These are phyloP conservation scores for Garrulus glandarius DNA, from an alignment of 2,797 vertebrate species.

Conservation along the genomic window DNA sequence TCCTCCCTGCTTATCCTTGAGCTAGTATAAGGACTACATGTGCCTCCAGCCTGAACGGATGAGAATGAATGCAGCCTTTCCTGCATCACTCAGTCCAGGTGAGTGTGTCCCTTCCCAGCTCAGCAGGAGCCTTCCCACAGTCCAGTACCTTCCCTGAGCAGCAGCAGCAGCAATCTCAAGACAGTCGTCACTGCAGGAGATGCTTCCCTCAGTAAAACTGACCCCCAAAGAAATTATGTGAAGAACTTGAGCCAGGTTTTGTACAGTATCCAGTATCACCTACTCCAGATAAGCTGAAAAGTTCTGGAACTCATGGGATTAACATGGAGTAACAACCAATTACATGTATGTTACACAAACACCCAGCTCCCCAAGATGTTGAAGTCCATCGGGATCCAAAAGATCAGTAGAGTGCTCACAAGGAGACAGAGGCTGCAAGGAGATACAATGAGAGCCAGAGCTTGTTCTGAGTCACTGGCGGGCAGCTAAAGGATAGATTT, in stretches of 20 bases:
- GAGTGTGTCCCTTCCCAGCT: background rate
- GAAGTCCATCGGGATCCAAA: background rate
- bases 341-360: background rate
- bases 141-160: background rate
- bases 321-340: background rate
- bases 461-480: background rate
- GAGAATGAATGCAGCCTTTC: background rate
- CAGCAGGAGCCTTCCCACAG: accelerated
- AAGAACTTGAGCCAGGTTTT: background rate
- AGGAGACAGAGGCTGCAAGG: background rate
- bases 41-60: background rate
- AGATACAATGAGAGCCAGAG: background rate
- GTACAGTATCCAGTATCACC: background rate
- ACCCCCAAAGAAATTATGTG: background rate
- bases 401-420: background rate
- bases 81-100: background rate
- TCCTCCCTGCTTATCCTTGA: background rate
- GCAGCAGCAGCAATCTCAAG: background rate
- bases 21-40: background rate
- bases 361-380: background rate
- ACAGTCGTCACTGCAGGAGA: background rate
- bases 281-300: background rate
- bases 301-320: background rate
- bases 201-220: background rate
- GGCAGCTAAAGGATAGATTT: background rate